Evolutionary conservation across 2,888 invertebrate species (phyloP).

Genomic region (Agriotes lineatus): DNA sequence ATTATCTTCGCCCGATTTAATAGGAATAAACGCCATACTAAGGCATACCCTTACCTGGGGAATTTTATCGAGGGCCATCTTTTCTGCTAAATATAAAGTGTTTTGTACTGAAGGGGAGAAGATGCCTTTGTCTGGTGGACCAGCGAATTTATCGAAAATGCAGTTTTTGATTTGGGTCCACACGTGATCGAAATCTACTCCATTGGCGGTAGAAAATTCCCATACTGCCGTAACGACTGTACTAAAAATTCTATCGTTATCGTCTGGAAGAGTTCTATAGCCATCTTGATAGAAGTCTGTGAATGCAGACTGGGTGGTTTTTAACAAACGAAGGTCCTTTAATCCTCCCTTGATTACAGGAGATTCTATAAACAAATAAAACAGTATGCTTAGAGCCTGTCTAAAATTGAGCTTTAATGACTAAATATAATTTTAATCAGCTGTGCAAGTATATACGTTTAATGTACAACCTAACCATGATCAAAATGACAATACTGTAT

Average conservation of each 20-base stretch:
- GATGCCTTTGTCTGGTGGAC: conserved; percentile 78
- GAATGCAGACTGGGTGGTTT: conserved; percentile 86
- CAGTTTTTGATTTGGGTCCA: conserved; percentile 80
- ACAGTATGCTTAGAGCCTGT: no score
- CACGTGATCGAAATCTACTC: conserved; percentile 77
- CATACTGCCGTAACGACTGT: conserved; percentile 82
- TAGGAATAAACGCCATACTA: not conserved
- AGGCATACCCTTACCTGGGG: conserved; percentile 71
- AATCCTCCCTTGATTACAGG: conserved; percentile 77
- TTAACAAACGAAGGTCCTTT: conserved; percentile 78
- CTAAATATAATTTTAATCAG: no score
- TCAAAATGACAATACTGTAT: no score
- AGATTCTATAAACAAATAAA: conserved; percentile 63
- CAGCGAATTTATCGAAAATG: conserved; percentile 82
- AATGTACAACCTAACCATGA: no score
- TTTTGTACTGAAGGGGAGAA: conserved; percentile 85
- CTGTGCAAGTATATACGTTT: no score
- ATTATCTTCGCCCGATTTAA: not conserved
- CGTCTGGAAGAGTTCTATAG: conserved; percentile 81
- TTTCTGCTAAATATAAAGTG: conserved; percentile 80
- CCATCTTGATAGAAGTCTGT: conserved; percentile 84
- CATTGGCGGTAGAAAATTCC: conserved; percentile 76
- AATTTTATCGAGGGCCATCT: conserved; percentile 76
- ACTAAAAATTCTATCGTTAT: conserved; percentile 82
- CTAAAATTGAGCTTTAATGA: no score